Evolutionary conservation across 2,888 invertebrate species (phyloP), one percentile per base, ranked within the genome.

Genomic region (Mamestra brassicae): DNA sequence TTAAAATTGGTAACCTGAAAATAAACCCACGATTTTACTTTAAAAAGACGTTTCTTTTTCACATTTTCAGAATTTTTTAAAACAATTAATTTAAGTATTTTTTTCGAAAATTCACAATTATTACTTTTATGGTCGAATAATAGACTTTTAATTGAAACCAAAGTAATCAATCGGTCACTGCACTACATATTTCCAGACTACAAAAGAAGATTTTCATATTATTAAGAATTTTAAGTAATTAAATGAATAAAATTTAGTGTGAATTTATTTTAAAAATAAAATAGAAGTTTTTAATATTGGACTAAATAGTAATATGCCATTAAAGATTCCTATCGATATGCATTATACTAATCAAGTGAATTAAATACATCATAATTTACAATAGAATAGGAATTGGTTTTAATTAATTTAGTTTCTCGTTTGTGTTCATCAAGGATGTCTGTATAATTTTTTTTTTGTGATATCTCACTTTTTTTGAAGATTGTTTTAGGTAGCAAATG

Each of bases 321-420:
- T 77, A 70, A 54, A 79, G n/a, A 79, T 83, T 77, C 62, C 60
- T 76, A 83, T 83, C 70, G 72, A 64, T 67, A 78, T 73, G 64
- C 60, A 80, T 80, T 78, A 82, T 66, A 72, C 68, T 77, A 87
- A 85, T 85, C 66, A 79, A 74, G 64, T 7, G 66, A 79, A 85
- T 87, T 81, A 76, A 79, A 77, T 78, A 73, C 55, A 66, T 74
- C 62, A 70, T 80, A 81, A 81, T 83, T 83, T 80, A 80, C 76
- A 80, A 81, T 84, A 76, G 87, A 89, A 89, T 90, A 86, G 89
- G 90, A 91, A 93, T 92, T 88, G 89, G 83, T 86, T 88, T 26
- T 90, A 87, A 91, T 92, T 92, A 92, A 89, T 83, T 85, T 80
- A 71, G 78, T 90, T 87, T 90, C 90, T 90, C 90, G 90, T 92